Percentiles rank a stretch among this genome's conserved stretches.
phyloP scores from a whole-genome alignment of 1,140 invertebrate genomes.

The Drosophila eugracilis region DNA sequence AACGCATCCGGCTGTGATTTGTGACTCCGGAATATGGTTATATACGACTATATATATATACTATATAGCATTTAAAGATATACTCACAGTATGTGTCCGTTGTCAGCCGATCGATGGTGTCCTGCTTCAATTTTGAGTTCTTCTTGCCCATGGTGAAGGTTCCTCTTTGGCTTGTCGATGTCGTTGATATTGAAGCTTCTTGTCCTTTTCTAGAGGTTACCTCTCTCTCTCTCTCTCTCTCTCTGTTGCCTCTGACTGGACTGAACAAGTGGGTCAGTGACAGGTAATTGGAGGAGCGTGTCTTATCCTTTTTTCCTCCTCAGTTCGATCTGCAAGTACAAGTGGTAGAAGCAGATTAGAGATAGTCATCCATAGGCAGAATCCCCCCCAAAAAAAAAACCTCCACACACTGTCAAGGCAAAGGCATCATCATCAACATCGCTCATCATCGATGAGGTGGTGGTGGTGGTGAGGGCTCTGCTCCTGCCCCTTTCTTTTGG shows the following conservation, averaged over 20 bases:
- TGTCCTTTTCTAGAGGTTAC: too few species aligned
- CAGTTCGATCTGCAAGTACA: slow-evolving; percentile 65
- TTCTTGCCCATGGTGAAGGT: slow-evolving; percentile 91
- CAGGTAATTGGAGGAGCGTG: slow-evolving; percentile 68
- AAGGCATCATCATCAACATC: too few species aligned
- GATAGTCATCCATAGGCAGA: slow-evolving; percentile 29
- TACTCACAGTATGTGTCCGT: slow-evolving; percentile 96
- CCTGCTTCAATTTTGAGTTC: slow-evolving; percentile 96
- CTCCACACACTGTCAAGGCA: slow-evolving; percentile 29
- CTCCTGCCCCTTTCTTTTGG: slow-evolving; percentile 30
- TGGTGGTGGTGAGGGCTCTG: too few species aligned
- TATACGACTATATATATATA: not conserved
- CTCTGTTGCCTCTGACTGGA: not conserved
- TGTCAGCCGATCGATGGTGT: slow-evolving; percentile 94
- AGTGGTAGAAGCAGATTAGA: slow-evolving; percentile 58
- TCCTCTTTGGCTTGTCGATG: too few species aligned
- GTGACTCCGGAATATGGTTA: slow-evolving; percentile 5
- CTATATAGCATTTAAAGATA: not conserved
- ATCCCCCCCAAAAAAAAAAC: slow-evolving; percentile 16
- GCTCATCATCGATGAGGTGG: too few species aligned
- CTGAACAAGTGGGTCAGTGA: slow-evolving; percentile 31
- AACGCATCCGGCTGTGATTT: slow-evolving; percentile 47
- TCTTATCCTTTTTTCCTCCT: slow-evolving; percentile 59
- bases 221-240: too few species aligned
- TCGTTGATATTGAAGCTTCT: too few species aligned